Evolutionary conservation across 2,113 vertebrate genomes (phyloP).

Genomic region (Grallaria varia): DNA sequence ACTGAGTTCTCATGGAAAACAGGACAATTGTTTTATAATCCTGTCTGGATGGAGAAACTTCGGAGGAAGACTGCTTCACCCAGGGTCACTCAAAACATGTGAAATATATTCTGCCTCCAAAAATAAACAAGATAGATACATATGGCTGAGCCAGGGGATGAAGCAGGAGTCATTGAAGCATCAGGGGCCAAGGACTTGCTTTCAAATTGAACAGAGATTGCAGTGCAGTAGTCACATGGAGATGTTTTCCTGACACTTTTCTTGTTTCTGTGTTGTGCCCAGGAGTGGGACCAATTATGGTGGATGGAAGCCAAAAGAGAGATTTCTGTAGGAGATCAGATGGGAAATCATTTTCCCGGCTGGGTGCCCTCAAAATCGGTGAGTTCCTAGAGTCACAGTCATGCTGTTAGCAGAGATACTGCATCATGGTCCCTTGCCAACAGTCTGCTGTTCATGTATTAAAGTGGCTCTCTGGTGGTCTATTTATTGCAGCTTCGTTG

Average conservation of each 20-base stretch:
- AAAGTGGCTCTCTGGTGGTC: neutral
- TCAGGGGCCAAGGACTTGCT: neutral
- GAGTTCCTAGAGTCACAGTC: neutral
- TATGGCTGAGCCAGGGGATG: neutral
- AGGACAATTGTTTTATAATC: constrained; percentile 11
- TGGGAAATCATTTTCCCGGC: neutral
- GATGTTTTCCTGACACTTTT: neutral
- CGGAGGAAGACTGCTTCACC: constrained; percentile 12
- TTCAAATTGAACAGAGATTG: neutral
- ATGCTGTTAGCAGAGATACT: neutral
- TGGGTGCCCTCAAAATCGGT: neutral
- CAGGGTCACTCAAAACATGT: neutral
- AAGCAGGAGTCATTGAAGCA: neutral
- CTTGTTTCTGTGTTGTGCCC: neutral
- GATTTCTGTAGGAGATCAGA: neutral
- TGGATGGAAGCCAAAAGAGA: neutral
- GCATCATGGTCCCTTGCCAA: neutral
- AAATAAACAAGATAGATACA: neutral
- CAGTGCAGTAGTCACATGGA: accelerated
- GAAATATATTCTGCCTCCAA: neutral
- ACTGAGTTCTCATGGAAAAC: neutral
- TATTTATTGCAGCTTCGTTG: neutral
- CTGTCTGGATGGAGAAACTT: neutral
- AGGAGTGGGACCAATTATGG: accelerated
- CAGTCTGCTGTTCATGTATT: neutral